phyloP scores from a whole-genome alignment of 2,797 vertebrate species.

The Odontamblyopus rebecca region DNA sequence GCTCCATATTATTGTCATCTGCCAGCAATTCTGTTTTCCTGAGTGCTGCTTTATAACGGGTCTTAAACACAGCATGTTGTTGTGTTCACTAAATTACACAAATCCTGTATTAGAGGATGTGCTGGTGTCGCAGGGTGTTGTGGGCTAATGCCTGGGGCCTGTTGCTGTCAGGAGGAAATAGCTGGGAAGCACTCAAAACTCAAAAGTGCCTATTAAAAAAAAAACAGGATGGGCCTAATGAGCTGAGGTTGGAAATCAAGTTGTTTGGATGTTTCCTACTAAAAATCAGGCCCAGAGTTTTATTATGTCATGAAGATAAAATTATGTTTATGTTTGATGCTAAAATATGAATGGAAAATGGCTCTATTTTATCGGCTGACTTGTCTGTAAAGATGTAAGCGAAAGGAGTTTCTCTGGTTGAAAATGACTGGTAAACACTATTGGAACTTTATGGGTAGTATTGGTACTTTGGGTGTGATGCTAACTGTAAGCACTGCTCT shows the following conservation, averaged over 20 bases:
- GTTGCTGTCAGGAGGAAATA: constrained; percentile 15
- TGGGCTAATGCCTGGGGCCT: constrained; percentile 19
- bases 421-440: too few relatives aligned
- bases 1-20: constrained; percentile 53
- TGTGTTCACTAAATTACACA: constrained; percentile 48
- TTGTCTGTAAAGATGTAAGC: too few relatives aligned
- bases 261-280: constrained; percentile 25
- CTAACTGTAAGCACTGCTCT: too few relatives aligned
- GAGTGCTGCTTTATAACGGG: constrained; percentile 50
- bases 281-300: constrained; percentile 11
- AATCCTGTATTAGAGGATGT: constrained; percentile 43
- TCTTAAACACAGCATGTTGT: constrained; percentile 41
- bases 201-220: constrained; percentile 11
- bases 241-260: constrained; percentile 14
- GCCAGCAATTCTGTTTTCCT: constrained; percentile 51
- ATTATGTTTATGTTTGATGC: neutral
- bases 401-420: too few relatives aligned
- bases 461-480: too few relatives aligned
- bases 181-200: constrained; percentile 4
- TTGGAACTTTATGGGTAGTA: too few relatives aligned
- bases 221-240: constrained; percentile 4
- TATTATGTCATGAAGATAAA: neutral
- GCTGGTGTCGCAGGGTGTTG: constrained; percentile 25
- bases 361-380: neutral
- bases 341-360: neutral